Conservation (phyloP, 2,113 vertebrate genomes). For the Jacana jacana region DNA sequence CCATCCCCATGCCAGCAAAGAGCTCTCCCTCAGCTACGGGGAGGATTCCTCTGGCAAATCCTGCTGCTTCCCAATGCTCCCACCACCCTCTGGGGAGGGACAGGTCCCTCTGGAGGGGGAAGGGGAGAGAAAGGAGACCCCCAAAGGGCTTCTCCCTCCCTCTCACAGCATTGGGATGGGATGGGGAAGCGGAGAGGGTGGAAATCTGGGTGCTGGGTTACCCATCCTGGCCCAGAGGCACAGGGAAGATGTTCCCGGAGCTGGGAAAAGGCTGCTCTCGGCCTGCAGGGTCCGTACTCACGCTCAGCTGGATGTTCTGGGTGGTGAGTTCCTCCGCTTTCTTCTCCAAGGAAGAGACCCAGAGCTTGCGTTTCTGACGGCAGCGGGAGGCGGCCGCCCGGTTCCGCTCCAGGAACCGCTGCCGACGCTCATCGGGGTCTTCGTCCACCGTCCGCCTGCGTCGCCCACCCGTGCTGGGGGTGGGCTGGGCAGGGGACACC, state of each 20-base stretch:
- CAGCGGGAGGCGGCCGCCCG: constrained; percentile 93
- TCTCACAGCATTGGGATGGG: neutral
- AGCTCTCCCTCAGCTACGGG: neutral
- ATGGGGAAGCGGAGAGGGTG: neutral
- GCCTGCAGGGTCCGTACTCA: constrained; percentile 68
- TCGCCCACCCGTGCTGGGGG: constrained; percentile 86
- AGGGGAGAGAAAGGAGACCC: neutral
- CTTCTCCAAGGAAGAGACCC: constrained; percentile 94
- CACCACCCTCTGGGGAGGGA: neutral
- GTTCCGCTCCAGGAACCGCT: constrained; percentile 95
- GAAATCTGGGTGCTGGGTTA: neutral
- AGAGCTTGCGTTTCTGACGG: constrained; percentile 94
- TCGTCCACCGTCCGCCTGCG: constrained; percentile 87
- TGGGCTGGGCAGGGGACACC: constrained; percentile 95
- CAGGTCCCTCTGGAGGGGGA: neutral
- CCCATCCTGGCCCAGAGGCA: neutral
- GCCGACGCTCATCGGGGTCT: constrained; percentile 92
- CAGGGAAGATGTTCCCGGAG: neutral
- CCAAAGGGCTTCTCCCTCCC: neutral
- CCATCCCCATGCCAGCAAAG: neutral
- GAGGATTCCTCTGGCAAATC: too few species aligned
- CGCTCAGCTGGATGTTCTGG: constrained; percentile 94
- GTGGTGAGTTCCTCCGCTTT: constrained; percentile 93
- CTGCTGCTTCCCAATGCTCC: neutral
- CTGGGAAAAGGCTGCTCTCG: neutral